Percentiles rank a stretch among this genome's conserved stretches.
Conservation (phyloP, 1,140 invertebrate genomes). For the Aculops lycopersici region DNA sequence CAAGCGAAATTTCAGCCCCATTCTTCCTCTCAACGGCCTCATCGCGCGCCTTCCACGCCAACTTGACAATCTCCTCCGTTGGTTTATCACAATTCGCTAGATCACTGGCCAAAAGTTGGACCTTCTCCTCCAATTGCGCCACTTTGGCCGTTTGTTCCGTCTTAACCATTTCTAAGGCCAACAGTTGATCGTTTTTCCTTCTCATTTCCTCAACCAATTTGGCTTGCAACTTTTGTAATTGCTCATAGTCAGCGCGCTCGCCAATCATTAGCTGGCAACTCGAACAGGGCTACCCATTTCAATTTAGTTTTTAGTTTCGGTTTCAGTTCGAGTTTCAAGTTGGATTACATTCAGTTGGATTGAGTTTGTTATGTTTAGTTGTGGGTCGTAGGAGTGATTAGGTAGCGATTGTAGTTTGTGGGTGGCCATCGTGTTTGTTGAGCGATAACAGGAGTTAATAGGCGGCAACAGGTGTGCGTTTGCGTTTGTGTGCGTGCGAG, state of each 20-base stretch:
- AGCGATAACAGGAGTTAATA: too few species aligned
- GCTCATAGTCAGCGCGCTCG: slow-evolving; percentile 5
- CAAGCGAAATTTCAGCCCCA: slow-evolving; percentile 47
- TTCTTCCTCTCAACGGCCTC: slow-evolving; percentile 51
- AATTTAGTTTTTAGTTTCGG: too few species aligned
- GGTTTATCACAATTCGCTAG: slow-evolving; percentile 20
- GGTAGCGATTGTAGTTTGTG: too few species aligned
- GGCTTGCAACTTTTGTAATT: slow-evolving; percentile 21
- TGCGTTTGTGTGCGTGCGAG: too few species aligned
- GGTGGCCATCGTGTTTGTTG: too few species aligned
- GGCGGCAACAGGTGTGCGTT: too few species aligned
- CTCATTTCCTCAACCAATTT: slow-evolving; percentile 43
- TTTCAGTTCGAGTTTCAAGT: too few species aligned
- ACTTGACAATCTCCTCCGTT: slow-evolving; percentile 36
- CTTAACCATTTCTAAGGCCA: slow-evolving; percentile 42
- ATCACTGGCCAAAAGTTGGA: slow-evolving; percentile 39
- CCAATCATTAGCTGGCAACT: slow-evolving; percentile 4
- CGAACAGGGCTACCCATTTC: slow-evolving; percentile 6
- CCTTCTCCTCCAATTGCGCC: slow-evolving; percentile 36
- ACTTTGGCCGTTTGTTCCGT: slow-evolving; percentile 49
- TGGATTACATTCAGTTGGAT: too few species aligned
- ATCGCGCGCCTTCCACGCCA: slow-evolving; percentile 45
- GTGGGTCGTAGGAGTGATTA: too few species aligned
- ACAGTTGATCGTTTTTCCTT: slow-evolving; percentile 36
- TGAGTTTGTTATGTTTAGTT: slow-evolving; percentile 15